A percentile compares a stretch with the other conserved stretches of the same genome.
These are phyloP conservation scores for Xanthia togata DNA, from an alignment of 2,888 invertebrate genomes.

Conservation along the genomic window DNA sequence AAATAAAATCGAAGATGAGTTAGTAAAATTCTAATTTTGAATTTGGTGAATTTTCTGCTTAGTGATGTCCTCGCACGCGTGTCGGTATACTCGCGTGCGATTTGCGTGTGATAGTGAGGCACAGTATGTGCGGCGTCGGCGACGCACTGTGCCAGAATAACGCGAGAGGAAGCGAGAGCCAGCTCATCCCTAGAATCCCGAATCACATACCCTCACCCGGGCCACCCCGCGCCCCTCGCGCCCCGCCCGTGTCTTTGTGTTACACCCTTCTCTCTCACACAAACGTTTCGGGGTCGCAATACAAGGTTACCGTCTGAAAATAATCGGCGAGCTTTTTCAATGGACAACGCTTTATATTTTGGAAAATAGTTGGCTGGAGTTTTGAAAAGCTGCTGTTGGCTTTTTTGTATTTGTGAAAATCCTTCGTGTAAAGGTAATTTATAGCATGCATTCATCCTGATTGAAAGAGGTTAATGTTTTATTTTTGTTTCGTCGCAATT, in stretches of 20 bases:
- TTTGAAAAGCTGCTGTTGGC: slow-evolving; percentile 26
- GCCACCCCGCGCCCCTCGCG: slow-evolving; percentile 80
- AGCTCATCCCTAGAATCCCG: slow-evolving; percentile 91
- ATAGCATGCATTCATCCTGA: not conserved
- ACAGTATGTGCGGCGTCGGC: slow-evolving; percentile 84
- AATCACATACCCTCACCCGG: slow-evolving; percentile 89
- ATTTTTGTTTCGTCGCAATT: not conserved
- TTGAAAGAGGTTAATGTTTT: not conserved
- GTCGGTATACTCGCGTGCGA: slow-evolving; percentile 66
- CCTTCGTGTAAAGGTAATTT: not conserved
- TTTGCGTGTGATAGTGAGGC: slow-evolving; percentile 74
- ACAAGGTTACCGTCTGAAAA: slow-evolving; percentile 85
- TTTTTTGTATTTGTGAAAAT: slow-evolving; percentile 15
- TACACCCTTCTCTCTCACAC: slow-evolving; percentile 88
- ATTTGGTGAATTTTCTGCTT: slow-evolving; percentile 51
- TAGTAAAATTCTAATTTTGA: slow-evolving; percentile 60
- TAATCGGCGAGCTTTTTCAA: slow-evolving; percentile 73
- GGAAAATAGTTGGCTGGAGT: slow-evolving; percentile 55
- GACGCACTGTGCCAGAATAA: slow-evolving; percentile 88
- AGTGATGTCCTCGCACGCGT: slow-evolving; percentile 71
- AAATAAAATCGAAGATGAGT: slow-evolving; percentile 4
- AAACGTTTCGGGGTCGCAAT: slow-evolving; percentile 77
- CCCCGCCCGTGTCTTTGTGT: slow-evolving; percentile 84
- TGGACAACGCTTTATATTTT: slow-evolving; percentile 67
- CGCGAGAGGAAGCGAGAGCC: slow-evolving; percentile 88